These are phyloP conservation scores for Dusona sp. DNA, from an alignment of 2,888 invertebrate genomes.

Conservation along the genomic window DNA sequence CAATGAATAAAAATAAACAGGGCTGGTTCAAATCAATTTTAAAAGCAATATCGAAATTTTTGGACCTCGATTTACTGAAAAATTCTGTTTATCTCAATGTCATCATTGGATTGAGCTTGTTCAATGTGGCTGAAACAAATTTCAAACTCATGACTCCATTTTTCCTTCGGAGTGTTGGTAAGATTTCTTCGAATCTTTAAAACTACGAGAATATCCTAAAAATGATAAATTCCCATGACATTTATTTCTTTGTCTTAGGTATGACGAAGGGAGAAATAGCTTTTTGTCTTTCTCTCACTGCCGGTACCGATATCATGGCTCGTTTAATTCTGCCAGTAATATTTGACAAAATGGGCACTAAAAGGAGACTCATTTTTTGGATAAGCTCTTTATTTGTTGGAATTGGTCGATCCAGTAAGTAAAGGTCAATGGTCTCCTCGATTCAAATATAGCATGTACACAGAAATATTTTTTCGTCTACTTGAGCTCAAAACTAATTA, in stretches of 20 bases:
- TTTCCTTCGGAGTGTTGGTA: conserved; percentile 82
- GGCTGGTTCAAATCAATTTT: conserved; percentile 28
- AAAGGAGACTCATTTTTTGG: conserved; percentile 90
- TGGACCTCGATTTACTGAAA: conserved; percentile 76
- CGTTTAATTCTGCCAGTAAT: conserved; percentile 90
- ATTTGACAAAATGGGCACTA: conserved; percentile 88
- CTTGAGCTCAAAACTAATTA: background rate
- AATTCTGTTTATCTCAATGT: conserved; percentile 75
- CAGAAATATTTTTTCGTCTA: background rate
- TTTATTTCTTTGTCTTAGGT: conserved; percentile 67
- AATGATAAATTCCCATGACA: background rate
- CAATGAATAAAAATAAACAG: background rate
- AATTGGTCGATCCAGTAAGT: conserved; percentile 90
- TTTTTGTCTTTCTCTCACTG: conserved; percentile 90
- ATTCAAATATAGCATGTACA: background rate
- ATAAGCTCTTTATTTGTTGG: conserved; percentile 90
- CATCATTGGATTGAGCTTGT: conserved; percentile 83
- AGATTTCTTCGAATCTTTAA: conserved; percentile 43
- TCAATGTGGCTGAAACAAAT: conserved; percentile 85
- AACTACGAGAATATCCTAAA: background rate
- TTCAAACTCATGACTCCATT: conserved; percentile 85
- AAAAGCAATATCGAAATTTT: conserved; percentile 67
- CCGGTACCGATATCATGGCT: conserved; percentile 91
- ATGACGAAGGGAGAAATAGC: conserved; percentile 89
- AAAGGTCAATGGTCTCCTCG: background rate